Conservation (phyloP, 2,888 invertebrate genomes). For the Sycophila texana region DNA sequence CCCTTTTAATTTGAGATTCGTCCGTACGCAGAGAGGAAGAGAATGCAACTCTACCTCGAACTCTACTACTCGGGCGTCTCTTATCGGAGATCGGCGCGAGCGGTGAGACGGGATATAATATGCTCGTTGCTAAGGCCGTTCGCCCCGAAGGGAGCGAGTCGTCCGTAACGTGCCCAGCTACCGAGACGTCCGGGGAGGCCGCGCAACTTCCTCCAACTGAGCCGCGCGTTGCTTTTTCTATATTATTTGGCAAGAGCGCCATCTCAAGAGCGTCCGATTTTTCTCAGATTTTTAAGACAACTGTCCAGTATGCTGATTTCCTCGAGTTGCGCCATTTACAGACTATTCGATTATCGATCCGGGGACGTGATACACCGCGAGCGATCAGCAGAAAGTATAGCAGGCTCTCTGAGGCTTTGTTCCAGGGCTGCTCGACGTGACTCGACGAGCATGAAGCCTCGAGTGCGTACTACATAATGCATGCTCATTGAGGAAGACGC, state of each 20-base stretch:
- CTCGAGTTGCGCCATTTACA: too few species aligned
- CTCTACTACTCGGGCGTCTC: neutral
- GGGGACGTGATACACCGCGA: too few species aligned
- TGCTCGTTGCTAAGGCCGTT: constrained; percentile 2
- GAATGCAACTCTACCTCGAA: neutral
- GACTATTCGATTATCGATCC: too few species aligned
- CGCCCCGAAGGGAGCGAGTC: constrained; percentile 25
- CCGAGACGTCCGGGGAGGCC: constrained; percentile 3
- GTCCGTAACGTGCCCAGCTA: constrained; percentile 17
- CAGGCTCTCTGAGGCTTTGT: neutral
- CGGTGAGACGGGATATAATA: too few species aligned
- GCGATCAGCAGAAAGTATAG: neutral
- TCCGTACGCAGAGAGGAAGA: too few species aligned
- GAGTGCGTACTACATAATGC: neutral
- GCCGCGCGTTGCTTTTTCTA: neutral
- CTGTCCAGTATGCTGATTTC: too few species aligned
- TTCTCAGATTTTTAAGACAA: too few species aligned
- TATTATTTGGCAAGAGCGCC: neutral
- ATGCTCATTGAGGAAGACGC: neutral
- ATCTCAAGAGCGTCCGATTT: neutral
- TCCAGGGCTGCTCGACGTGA: neutral
- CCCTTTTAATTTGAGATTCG: too few species aligned
- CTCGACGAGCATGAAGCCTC: constrained; percentile 18
- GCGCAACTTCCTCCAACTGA: constrained; percentile 11
- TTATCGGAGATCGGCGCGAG: neutral